Base-by-base conservation (phyloP, 2,888 invertebrate genomes). In the Fabriciana adippe region DNA sequence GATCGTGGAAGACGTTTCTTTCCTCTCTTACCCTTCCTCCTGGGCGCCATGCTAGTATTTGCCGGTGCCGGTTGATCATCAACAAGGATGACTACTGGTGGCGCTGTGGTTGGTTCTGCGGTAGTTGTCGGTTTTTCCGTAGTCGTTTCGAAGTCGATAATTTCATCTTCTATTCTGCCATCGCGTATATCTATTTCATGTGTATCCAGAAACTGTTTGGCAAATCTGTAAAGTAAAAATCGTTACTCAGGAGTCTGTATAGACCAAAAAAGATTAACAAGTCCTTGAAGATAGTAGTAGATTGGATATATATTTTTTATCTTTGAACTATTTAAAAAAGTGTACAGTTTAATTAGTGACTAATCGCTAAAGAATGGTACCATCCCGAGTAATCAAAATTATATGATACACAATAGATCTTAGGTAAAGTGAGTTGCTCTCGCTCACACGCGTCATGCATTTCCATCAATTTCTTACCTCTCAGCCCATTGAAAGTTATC, bases 401-500 rank as follows among this genome's bases (percentile, higher is more conserved):
- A 2, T 0, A 41, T 41, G 8, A 26, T 26, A 11, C 35, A 11
- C 2, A 11, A 41, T 41, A 41, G 35, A 41, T 41, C 8, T 41
- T 41, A 41, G 35, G 35, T 41, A 11, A 41, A 41, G 8, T 11
- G 35, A 41, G 8, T 41, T 11, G 35, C 35, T 41, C 2, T 41
- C 0, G 8, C 35, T 35, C 35, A 8, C 35, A 41, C 35, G 35
- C 35, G 8, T 41, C 2, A 11, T 41, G 35, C 8, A 41, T 41
- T 41, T 8, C 35, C 8, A 8, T 41, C 35, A 41, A 41, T 41
- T 41, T 41, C 14, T 54, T 47, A 91, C 92, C 91, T 93, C 67
- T 94, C 94, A 1, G 96, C 96, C 93, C 95, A 96, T 75, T 94
- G 93, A 66, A 95, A 93, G 87, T 97, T 96, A 81, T 97, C 97